phyloP scores from a whole-genome alignment of 1,140 invertebrate species.

The Thrips palmi region DNA sequence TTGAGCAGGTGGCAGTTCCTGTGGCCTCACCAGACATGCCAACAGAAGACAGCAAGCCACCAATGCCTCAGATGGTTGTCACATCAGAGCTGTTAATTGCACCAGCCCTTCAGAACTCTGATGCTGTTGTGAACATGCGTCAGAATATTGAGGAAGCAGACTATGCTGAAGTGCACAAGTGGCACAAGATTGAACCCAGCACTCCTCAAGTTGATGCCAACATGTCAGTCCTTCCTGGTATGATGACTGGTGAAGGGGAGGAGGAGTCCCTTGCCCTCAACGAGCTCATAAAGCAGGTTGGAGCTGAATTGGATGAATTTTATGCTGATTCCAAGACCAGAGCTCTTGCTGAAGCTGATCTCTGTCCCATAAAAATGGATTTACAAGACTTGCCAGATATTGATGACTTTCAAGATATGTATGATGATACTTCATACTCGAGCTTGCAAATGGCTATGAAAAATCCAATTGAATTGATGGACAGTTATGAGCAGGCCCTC shows the following conservation, averaged over 20 bases:
- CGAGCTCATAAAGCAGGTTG: constrained; percentile 46
- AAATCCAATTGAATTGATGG: constrained; percentile 46
- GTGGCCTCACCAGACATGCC: neutral
- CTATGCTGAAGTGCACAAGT: too few species aligned
- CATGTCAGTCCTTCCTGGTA: too few species aligned
- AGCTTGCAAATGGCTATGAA: constrained; percentile 72
- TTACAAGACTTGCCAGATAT: constrained; percentile 42
- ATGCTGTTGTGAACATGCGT: too few species aligned
- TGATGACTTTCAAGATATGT: constrained; percentile 52
- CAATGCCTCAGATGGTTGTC: too few species aligned
- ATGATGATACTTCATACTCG: too few species aligned
- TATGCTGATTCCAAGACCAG: constrained; percentile 44
- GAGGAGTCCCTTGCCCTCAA: constrained; percentile 38
- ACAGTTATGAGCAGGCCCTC: constrained; percentile 22
- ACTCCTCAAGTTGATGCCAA: too few species aligned
- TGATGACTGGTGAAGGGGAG: constrained; percentile 10
- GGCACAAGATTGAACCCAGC: too few species aligned
- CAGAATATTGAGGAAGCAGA: too few species aligned
- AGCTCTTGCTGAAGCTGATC: constrained; percentile 15
- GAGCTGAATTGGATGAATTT: constrained; percentile 55
- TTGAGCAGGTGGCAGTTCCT: too few species aligned
- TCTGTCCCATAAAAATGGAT: constrained; percentile 24
- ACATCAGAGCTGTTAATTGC: too few species aligned
- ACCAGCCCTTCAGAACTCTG: too few species aligned
- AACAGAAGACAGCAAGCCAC: too few species aligned